Conservation (phyloP, 2,113 vertebrate genomes). For the Pelobates fuscus region DNA sequence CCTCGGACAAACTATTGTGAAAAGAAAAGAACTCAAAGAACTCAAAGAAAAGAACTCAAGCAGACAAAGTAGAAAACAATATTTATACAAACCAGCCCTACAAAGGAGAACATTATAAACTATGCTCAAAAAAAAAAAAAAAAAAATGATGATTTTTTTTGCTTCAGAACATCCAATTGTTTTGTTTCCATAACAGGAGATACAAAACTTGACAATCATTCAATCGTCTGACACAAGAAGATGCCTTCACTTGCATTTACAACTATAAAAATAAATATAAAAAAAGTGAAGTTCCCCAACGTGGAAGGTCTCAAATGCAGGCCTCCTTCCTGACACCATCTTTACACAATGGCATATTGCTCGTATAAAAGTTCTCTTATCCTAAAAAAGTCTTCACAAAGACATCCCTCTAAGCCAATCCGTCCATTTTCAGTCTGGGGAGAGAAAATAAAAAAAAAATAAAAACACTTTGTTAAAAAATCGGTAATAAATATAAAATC, state of each 20-base stretch:
- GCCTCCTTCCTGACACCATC: slow-evolving; percentile 52
- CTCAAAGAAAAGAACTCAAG: too few species aligned
- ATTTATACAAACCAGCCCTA: too few species aligned
- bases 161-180: too few species aligned
- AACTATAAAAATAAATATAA: slow-evolving; percentile 8
- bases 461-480: slow-evolving; percentile 29
- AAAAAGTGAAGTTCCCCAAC: neutral
- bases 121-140: too few species aligned
- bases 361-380: slow-evolving; percentile 97
- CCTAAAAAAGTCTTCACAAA: slow-evolving; percentile 97
- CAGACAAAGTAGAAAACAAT: too few species aligned
- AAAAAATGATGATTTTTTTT: too few species aligned
- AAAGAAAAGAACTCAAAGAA: too few species aligned
- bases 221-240: too few species aligned
- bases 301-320: neutral
- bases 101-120: too few species aligned
- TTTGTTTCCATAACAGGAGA: neutral
- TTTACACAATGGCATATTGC: slow-evolving; percentile 94
- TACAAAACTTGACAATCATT: neutral
- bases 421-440: slow-evolving; percentile 95
- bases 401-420: slow-evolving; percentile 95
- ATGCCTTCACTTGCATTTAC: too few species aligned
- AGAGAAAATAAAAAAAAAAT: slow-evolving; percentile 44
- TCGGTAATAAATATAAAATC: neutral
- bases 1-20: too few species aligned